Base-by-base conservation (phyloP, 2,888 invertebrate genomes). In the Oscheius sp. region DNA sequence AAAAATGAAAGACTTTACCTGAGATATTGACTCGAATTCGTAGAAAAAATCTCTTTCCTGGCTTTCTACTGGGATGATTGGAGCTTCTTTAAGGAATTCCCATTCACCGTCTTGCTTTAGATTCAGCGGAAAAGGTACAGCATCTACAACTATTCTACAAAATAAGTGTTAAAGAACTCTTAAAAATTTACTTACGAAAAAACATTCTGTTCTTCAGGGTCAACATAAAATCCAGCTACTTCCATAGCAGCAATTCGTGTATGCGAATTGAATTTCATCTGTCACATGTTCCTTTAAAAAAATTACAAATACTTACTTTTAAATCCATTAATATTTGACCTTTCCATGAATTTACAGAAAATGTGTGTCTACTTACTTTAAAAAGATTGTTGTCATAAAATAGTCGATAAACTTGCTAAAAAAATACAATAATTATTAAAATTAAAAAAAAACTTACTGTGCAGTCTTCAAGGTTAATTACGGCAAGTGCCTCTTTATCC, bases 181-280 rank as follows among this genome's bases (percentile, higher is more conserved):
- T 3, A 48, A 3, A 53, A 15, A 34, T 20, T 34, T 10, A 34
- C 55, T 55, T n/a, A 33, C 55, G n/a, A 15, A 55, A 23, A 33
- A 2, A 34, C 12, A 4, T 8, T 12, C 5, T 3, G 12, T 55
- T 34, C 10, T 10, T 34, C 20, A 20, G n/a, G 3, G 20, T 17
- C 33, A 17, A 37, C 55, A n/a, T 23, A 34, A 37, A n/a, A 34
- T 6, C 25, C 10, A 27, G n/a, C 29, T 15, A 1, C 29, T 20
- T 55, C 55, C 10, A 34, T 55, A 8, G 55, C 55, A n/a, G 55
- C 55, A n/a, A 55, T 31, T 20, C 34, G 12, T 31, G 5, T 34
- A 17, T 33, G 17, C 3, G 25, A 48, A 20, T 20, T 5, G 48
- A 48, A 5, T 48, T 48, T 48, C 23, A 48, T 0, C 48, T 48